A percentile compares a stretch with the other conserved stretches of the same genome.
These are phyloP conservation scores for Paratrypauchen microcephalus DNA, from an alignment of 2,797 vertebrate species.

Conservation along the genomic window DNA sequence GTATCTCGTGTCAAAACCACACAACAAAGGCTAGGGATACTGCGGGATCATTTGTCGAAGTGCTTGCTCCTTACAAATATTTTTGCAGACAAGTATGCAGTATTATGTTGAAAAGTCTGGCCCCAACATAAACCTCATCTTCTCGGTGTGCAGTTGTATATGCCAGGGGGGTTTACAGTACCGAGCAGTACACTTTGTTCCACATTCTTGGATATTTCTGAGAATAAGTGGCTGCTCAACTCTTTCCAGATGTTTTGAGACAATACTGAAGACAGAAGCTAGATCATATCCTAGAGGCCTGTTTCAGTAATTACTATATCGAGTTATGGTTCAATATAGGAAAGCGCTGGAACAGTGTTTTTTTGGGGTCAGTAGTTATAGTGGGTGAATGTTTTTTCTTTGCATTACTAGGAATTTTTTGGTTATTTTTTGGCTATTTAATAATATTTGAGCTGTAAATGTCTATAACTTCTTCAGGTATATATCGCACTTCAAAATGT, in stretches of 20 bases:
- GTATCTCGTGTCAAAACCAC: neutral
- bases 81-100: neutral
- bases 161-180: neutral
- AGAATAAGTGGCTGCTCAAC: neutral
- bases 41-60: neutral
- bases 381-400: no score
- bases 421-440: no score
- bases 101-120: neutral
- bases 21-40: neutral
- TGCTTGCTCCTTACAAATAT: slow-evolving; percentile 1
- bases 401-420: no score
- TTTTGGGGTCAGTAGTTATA: no score
- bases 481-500: no score
- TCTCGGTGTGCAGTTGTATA: neutral
- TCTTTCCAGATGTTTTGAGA: slow-evolving; percentile 6
- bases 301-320: no score
- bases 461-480: no score
- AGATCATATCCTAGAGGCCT: neutral
- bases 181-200: slow-evolving; percentile 1
- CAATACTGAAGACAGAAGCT: neutral
- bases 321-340: no score
- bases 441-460: no score
- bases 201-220: slow-evolving; percentile 10
- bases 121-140: neutral
- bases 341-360: no score